Conservation (phyloP, 2,888 invertebrate species). For the Nemoura dubitans region DNA sequence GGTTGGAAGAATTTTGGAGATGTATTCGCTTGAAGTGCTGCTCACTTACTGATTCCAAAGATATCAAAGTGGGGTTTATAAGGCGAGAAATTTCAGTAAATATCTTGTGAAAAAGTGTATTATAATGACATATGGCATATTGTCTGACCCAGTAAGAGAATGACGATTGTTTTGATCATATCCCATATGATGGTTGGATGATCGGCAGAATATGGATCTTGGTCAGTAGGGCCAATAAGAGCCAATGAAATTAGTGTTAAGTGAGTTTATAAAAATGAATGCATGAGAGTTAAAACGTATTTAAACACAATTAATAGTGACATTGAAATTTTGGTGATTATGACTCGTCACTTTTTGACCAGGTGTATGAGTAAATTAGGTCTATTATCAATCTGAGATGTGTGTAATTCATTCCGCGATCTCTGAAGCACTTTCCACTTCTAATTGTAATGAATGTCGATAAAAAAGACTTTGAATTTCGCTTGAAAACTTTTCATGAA, state of each 20-base stretch:
- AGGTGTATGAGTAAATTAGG: background rate
- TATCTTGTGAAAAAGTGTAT: background rate
- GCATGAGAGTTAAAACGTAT: background rate
- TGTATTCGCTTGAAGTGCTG: constrained; percentile 23
- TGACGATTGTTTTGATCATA: constrained; percentile 20
- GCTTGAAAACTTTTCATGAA: background rate
- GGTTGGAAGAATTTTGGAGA: background rate
- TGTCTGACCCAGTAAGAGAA: constrained; percentile 15
- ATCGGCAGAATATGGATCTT: constrained; percentile 19
- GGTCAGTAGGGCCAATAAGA: constrained; percentile 36
- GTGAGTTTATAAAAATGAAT: background rate
- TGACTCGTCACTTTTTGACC: background rate
- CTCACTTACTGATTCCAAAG: background rate
- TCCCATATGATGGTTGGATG: background rate
- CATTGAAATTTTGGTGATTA: background rate
- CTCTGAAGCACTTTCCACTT: background rate
- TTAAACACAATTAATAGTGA: background rate
- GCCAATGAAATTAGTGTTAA: constrained; percentile 1
- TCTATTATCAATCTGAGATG: background rate
- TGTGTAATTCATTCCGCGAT: background rate
- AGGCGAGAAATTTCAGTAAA: background rate
- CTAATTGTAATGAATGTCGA: background rate
- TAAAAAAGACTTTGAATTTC: background rate
- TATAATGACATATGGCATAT: constrained; percentile 25
- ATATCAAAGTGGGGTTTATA: constrained; percentile 9